Conservation (phyloP, 2,888 invertebrate genomes). For the Pheosia gnoma region DNA sequence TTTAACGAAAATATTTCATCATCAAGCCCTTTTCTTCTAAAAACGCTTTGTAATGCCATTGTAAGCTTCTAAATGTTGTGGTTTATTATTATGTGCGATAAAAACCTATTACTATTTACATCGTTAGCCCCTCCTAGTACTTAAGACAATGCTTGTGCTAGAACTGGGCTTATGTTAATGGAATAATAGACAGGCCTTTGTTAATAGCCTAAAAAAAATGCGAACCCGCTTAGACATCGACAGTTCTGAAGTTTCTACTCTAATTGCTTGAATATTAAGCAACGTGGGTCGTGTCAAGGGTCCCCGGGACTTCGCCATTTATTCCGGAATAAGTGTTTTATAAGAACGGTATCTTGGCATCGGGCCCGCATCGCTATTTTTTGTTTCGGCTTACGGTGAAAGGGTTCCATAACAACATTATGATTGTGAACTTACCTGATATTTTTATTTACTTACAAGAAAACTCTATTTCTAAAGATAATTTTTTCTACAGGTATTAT, state of each 20-base stretch:
- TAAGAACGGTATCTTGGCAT: slow-evolving; percentile 57
- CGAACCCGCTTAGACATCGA: slow-evolving; percentile 1
- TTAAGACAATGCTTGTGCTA: no score
- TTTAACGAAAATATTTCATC: no score
- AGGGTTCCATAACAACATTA: slow-evolving; percentile 46
- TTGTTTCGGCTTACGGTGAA: slow-evolving; percentile 61
- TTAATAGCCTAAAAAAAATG: background rate
- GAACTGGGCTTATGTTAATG: background rate
- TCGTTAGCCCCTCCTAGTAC: no score
- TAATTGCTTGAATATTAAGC: slow-evolving; percentile 65
- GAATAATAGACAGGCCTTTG: background rate
- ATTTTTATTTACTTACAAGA: background rate
- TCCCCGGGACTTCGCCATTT: slow-evolving; percentile 43
- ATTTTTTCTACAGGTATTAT: no score
- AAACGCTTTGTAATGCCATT: no score
- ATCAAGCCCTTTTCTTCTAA: no score
- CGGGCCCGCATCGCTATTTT: slow-evolving; percentile 51
- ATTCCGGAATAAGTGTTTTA: slow-evolving; percentile 47
- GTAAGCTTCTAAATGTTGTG: no score
- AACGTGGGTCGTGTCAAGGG: slow-evolving; percentile 41
- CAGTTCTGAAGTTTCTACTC: slow-evolving; percentile 24
- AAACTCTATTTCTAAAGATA: no score
- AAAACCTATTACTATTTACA: no score
- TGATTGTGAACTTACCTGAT: slow-evolving; percentile 29
- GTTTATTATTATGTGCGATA: no score